These are phyloP conservation scores for Melopsittacus undulatus DNA, from an alignment of 2,797 vertebrate genomes.

Conservation along the genomic window DNA sequence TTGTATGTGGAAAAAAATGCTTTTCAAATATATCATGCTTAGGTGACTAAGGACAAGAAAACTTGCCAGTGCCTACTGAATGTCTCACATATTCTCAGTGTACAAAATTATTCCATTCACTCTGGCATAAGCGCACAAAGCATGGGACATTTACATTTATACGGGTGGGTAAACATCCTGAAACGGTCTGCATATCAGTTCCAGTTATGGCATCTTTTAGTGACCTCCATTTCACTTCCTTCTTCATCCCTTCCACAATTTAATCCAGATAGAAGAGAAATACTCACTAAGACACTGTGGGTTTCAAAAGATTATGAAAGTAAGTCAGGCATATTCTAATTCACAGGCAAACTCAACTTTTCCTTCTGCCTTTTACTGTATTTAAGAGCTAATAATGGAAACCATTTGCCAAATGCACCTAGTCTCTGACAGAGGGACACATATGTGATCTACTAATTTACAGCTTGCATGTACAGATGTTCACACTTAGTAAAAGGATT, in stretches of 20 bases:
- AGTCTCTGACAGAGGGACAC: conserved; percentile 69
- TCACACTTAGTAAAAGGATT: conserved; percentile 73
- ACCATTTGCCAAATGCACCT: conserved; percentile 67
- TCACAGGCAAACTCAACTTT: background rate
- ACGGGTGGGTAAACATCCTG: background rate
- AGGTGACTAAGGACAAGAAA: background rate
- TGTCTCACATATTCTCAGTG: background rate
- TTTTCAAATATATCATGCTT: background rate
- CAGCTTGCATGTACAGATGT: conserved; percentile 74
- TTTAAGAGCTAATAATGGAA: conserved; percentile 66
- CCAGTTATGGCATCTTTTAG: background rate
- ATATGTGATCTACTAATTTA: conserved; percentile 75
- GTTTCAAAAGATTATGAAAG: background rate
- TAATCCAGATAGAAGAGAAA: background rate
- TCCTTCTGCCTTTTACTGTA: conserved; percentile 19
- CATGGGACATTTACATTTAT: background rate
- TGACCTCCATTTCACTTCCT: background rate
- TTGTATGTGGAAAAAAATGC: background rate
- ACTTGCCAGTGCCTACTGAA: background rate
- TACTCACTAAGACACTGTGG: background rate
- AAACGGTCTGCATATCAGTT: background rate
- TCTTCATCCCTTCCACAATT: background rate
- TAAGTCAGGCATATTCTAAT: background rate
- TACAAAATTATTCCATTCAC: background rate
- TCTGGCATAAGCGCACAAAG: background rate